phyloP scores from a whole-genome alignment of 2,888 invertebrate genomes.

The Lithophane socia region DNA sequence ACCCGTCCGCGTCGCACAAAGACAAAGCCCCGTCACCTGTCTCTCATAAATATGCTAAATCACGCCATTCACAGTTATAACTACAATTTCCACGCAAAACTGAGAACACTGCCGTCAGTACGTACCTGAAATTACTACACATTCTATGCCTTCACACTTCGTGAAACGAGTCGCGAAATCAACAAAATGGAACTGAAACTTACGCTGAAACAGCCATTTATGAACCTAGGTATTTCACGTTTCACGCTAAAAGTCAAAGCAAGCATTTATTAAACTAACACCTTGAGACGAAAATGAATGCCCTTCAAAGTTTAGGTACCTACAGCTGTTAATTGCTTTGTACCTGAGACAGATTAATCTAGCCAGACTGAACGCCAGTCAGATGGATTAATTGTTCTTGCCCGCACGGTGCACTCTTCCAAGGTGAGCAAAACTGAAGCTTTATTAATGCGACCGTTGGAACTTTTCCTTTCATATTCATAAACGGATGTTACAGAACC shows the following conservation, averaged over 20 bases:
- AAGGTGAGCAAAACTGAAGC: background rate
- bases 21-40: slow-evolving; percentile 14
- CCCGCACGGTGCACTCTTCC: background rate
- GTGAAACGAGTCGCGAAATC: slow-evolving; percentile 5
- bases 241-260: background rate
- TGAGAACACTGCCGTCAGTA: background rate
- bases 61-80: slow-evolving; percentile 8
- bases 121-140: slow-evolving; percentile 10
- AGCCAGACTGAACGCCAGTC: background rate
- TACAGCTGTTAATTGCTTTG: slow-evolving; percentile 12
- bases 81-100: background rate
- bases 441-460: background rate
- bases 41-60: slow-evolving; percentile 23
- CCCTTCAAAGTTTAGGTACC: background rate
- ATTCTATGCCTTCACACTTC: background rate
- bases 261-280: slow-evolving; percentile 3
- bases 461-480: background rate
- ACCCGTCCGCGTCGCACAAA: background rate
- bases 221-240: background rate
- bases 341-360: slow-evolving; percentile 20
- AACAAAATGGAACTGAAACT: background rate
- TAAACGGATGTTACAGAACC: background rate
- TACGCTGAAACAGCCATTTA: background rate
- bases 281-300: slow-evolving; percentile 5
- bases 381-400: slow-evolving; percentile 10